Percentiles rank a stretch among this genome's conserved stretches.
Conservation (phyloP, 37 sponge, comb jelly and placozoan genomes). For the Crambe crambe region DNA sequence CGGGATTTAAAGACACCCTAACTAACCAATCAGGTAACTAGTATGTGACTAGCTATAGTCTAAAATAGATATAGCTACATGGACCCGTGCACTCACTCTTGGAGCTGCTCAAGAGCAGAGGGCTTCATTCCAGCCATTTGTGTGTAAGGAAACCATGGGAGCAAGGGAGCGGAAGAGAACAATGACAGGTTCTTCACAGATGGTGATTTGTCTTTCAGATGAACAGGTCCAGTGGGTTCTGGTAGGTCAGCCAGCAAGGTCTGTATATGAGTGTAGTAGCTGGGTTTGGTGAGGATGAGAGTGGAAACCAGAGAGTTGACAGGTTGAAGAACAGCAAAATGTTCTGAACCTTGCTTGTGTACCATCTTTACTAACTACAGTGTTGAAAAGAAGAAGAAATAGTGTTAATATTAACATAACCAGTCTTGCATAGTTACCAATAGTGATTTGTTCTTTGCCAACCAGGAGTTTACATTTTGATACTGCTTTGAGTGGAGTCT, state of each 20-base stretch:
- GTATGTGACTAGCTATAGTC: neutral
- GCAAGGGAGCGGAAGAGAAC: slow-evolving; percentile 16
- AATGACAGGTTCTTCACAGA: too few relatives aligned
- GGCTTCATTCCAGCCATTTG: neutral
- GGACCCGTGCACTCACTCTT: slow-evolving; percentile 10
- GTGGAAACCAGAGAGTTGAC: slow-evolving; percentile 43
- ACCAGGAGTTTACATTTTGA: slow-evolving; percentile 39
- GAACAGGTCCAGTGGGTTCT: neutral
- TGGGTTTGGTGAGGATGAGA: slow-evolving; percentile 24
- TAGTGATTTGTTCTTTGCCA: slow-evolving; percentile 28
- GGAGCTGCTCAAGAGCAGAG: neutral
- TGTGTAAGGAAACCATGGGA: slow-evolving; percentile 42
- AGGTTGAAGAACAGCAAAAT: slow-evolving; percentile 32
- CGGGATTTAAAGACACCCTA: neutral
- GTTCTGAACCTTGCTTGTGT: neutral
- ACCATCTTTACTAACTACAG: slow-evolving; percentile 13
- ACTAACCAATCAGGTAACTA: too few relatives aligned
- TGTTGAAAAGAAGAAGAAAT: neutral
- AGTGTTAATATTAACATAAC: neutral
- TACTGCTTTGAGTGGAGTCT: slow-evolving; percentile 17
- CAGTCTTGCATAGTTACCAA: too few relatives aligned
- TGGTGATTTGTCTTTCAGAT: too few relatives aligned
- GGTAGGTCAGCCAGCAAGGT: neutral
- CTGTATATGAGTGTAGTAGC: neutral
- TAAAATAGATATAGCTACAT: too few relatives aligned